phyloP scores from a whole-genome alignment of 2,797 vertebrate genomes.

The Setipinna tenuifilis region DNA sequence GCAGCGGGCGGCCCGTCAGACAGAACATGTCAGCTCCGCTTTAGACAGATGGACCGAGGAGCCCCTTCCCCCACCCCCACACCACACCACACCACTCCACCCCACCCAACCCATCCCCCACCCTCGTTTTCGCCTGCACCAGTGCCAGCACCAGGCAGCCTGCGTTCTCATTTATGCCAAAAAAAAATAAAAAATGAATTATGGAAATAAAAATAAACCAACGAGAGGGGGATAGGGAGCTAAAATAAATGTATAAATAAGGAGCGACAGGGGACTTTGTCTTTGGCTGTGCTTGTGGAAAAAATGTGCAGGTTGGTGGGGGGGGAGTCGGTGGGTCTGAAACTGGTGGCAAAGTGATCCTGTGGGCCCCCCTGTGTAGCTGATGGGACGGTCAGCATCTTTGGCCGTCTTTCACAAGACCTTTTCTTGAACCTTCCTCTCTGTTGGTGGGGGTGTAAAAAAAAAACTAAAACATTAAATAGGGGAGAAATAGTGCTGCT shows the following conservation, averaged over 20 bases:
- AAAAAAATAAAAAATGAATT: slow-evolving; percentile 49
- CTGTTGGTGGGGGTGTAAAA: background rate
- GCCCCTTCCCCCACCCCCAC: background rate
- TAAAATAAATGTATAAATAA: background rate
- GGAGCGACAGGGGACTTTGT: too few species aligned
- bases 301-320: too few species aligned
- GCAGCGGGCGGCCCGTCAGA: slow-evolving; percentile 41
- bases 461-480: background rate
- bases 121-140: slow-evolving; percentile 19
- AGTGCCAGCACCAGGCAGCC: background rate
- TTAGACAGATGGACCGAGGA: slow-evolving; percentile 49
- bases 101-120: too few species aligned
- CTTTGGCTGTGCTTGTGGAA: background rate
- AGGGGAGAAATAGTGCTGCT: background rate
- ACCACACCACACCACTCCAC: too few species aligned
- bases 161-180: slow-evolving; percentile 43
- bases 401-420: background rate
- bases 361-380: background rate
- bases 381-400: background rate
- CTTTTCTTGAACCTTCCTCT: background rate
- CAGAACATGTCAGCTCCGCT: slow-evolving; percentile 54
- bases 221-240: background rate
- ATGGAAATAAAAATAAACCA: slow-evolving; percentile 25
- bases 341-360: background rate
- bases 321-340: background rate